phyloP scores from a whole-genome alignment of 2,888 invertebrate genomes.

The Dascillus cervinus region DNA sequence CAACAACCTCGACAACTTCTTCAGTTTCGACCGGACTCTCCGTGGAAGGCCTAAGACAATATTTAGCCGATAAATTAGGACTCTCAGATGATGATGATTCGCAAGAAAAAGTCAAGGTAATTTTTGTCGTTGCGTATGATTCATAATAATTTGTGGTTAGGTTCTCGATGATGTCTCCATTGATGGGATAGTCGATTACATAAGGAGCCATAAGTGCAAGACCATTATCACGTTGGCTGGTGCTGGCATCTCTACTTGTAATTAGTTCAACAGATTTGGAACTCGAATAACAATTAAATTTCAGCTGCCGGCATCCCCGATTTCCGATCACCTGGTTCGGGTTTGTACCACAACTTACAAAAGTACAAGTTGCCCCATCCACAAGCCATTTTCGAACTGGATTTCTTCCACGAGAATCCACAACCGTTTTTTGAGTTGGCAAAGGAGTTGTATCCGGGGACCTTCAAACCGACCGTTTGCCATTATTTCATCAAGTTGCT shows the following conservation, averaged over 20 bases:
- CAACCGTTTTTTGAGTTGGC: slow-evolving; percentile 89
- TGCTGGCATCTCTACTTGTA: slow-evolving; percentile 94
- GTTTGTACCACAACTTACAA: slow-evolving; percentile 83
- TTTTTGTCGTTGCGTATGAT: neutral
- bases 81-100: slow-evolving; percentile 44
- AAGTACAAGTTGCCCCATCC: slow-evolving; percentile 89
- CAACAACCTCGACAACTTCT: slow-evolving; percentile 1
- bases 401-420: slow-evolving; percentile 81
- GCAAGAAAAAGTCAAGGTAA: slow-evolving; percentile 7
- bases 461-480: slow-evolving; percentile 79
- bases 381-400: slow-evolving; percentile 85
- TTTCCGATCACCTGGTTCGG: slow-evolving; percentile 87
- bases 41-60: slow-evolving; percentile 57
- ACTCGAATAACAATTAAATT: slow-evolving; percentile 21
- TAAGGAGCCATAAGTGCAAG: slow-evolving; percentile 66
- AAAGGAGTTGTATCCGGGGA: slow-evolving; percentile 81
- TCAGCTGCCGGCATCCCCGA: slow-evolving; percentile 93
- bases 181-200: slow-evolving; percentile 72
- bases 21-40: slow-evolving; percentile 40
- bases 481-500: slow-evolving; percentile 87
- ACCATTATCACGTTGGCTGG: slow-evolving; percentile 91
- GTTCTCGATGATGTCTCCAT: slow-evolving; percentile 64
- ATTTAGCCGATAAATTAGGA: slow-evolving; percentile 57
- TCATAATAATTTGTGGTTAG: slow-evolving; percentile 31
- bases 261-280: slow-evolving; percentile 21